These are phyloP conservation scores for Salpingus planirostris DNA, from an alignment of 2,888 invertebrate genomes.

Conservation along the genomic window DNA sequence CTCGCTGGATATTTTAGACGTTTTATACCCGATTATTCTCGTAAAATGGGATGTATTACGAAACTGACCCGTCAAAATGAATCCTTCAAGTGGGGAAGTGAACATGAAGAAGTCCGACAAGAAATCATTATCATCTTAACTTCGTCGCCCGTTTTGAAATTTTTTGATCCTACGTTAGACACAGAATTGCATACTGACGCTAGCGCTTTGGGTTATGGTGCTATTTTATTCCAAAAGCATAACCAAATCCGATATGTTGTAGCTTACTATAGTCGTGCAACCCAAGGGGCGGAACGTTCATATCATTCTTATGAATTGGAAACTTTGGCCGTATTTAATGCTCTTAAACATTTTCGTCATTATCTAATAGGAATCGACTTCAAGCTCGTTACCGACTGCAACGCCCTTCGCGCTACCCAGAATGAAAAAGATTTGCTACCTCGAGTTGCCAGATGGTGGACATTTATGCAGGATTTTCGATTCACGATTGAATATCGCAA, in stretches of 20 bases:
- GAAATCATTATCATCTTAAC: not conserved
- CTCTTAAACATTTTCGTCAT: too few relatives aligned
- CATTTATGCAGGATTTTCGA: not conserved
- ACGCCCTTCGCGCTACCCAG: not conserved
- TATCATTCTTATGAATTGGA: not conserved
- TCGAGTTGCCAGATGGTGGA: not conserved
- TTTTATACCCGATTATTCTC: conserved; percentile 13
- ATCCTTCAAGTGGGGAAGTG: conserved; percentile 8
- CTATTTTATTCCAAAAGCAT: not conserved
- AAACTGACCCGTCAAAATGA: conserved; percentile 14
- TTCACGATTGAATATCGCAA: not conserved
- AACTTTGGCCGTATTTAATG: too few relatives aligned
- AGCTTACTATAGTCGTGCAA: not conserved
- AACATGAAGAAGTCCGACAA: not conserved
- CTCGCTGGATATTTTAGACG: conserved; percentile 13
- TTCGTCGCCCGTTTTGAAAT: not conserved
- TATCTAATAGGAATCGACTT: too few relatives aligned
- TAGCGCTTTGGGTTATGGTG: not conserved
- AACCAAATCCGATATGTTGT: not conserved
- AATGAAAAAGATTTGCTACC: not conserved
- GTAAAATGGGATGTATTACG: conserved; percentile 14
- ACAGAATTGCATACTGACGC: not conserved
- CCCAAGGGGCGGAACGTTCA: not conserved
- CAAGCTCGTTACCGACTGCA: too few relatives aligned
- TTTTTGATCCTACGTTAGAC: not conserved